These are phyloP conservation scores for Tetramorium simillimum DNA, from an alignment of 1,140 invertebrate species.

Conservation along the genomic window DNA sequence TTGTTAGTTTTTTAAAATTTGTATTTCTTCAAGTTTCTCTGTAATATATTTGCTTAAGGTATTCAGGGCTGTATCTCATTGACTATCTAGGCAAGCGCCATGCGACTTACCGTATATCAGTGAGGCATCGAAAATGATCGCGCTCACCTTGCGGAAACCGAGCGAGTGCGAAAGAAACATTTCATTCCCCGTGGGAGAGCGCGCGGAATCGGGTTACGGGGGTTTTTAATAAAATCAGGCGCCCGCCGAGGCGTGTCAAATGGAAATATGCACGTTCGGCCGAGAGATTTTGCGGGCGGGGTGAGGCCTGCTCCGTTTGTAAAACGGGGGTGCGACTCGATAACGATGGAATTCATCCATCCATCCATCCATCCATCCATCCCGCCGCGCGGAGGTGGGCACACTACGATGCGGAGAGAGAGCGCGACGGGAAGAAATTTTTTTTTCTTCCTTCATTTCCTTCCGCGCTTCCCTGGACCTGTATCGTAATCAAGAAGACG, in stretches of 20 bases:
- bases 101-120: not conserved
- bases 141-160: slow-evolving; percentile 32
- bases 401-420: slow-evolving; percentile 17
- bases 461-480: slow-evolving; percentile 67
- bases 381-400: slow-evolving; percentile 38
- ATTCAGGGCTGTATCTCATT: not conserved
- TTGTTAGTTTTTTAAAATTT: not conserved
- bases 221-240: slow-evolving; percentile 79
- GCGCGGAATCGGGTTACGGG: slow-evolving; percentile 70
- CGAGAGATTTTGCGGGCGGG: slow-evolving; percentile 77
- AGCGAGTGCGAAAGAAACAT: slow-evolving; percentile 55
- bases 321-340: slow-evolving; percentile 76
- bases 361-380: slow-evolving; percentile 64
- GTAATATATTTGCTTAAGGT: not conserved
- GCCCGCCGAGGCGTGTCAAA: slow-evolving; percentile 74
- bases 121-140: slow-evolving; percentile 10
- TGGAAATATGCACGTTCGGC: slow-evolving; percentile 77
- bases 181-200: slow-evolving; percentile 33
- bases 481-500: slow-evolving; percentile 74
- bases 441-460: slow-evolving; percentile 65
- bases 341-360: slow-evolving; percentile 77
- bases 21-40: not conserved
- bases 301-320: slow-evolving; percentile 71
- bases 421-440: slow-evolving; percentile 63
- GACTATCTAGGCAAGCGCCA: not conserved